These are phyloP conservation scores for Pelochelys cantorii DNA, from an alignment of 2,797 vertebrate genomes.

Conservation along the genomic window DNA sequence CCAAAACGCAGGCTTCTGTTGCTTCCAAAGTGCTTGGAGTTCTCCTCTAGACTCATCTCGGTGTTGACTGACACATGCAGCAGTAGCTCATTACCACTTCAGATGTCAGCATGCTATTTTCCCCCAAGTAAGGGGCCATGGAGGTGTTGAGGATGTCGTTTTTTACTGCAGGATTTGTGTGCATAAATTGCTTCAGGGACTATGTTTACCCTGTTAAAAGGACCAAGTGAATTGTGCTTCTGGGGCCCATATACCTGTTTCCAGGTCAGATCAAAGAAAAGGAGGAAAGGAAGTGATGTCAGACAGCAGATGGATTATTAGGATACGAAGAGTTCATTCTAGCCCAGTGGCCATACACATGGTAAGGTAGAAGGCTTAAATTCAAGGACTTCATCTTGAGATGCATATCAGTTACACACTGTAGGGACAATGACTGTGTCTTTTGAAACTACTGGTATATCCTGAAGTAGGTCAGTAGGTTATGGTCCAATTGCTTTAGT, in stretches of 20 bases:
- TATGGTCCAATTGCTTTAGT: not conserved
- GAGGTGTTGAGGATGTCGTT: not conserved
- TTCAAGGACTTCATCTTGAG: not conserved
- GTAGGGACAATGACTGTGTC: rapidly evolving
- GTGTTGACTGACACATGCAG: slow-evolving; percentile 47
- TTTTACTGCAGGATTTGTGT: not conserved
- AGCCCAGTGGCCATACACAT: rapidly evolving
- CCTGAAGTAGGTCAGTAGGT: slow-evolving; percentile 61
- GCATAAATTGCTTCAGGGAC: not conserved
- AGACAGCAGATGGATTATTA: not conserved
- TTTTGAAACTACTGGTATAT: not conserved
- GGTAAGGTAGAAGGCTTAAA: not conserved
- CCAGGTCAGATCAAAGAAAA: not conserved
- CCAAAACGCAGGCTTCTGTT: not conserved
- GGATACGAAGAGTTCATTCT: not conserved
- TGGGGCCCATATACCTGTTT: not conserved
- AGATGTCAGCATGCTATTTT: slow-evolving; percentile 29
- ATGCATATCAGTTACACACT: not conserved
- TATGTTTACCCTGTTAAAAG: not conserved
- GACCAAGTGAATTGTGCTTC: not conserved
- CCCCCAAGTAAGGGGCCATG: not conserved
- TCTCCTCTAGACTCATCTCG: not conserved
- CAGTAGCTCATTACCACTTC: slow-evolving; percentile 41
- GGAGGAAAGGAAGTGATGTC: not conserved
- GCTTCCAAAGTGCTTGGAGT: not conserved